Conservation (phyloP, 1,140 invertebrate species). For the Drosophila micromelanica region DNA sequence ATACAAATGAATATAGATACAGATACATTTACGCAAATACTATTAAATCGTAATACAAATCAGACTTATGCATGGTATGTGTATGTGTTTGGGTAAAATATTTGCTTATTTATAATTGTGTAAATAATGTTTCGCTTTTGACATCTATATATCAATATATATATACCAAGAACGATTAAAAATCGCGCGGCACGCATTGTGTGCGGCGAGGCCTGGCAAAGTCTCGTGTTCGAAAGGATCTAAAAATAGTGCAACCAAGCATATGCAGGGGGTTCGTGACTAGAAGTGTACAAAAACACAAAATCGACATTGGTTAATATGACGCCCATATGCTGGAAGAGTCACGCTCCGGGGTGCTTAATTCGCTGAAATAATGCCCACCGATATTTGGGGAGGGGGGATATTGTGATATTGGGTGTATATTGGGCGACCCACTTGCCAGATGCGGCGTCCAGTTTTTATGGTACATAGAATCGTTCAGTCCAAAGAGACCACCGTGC, state of each 20-base stretch:
- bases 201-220: not conserved
- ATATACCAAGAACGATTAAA: not conserved
- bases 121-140: not conserved
- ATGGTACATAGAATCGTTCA: constrained; percentile 19
- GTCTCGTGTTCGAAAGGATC: constrained; percentile 1
- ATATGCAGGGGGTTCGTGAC: constrained; percentile 56
- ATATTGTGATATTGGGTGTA: no score
- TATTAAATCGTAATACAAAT: not conserved
- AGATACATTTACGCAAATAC: not conserved
- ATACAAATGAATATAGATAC: not conserved
- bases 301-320: constrained; percentile 36
- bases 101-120: no score
- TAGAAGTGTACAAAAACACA: constrained; percentile 40
- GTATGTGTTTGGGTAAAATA: not conserved
- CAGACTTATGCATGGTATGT: not conserved
- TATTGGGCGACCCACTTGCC: constrained; percentile 22
- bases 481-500: constrained; percentile 50
- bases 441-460: constrained; percentile 27
- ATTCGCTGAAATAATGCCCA: constrained; percentile 47
- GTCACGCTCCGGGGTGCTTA: constrained; percentile 54
- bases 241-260: constrained; percentile 1
- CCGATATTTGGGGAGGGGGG: not conserved
- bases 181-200: not conserved
- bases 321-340: constrained; percentile 53
- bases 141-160: not conserved